Base-by-base conservation (phyloP, 2,797 vertebrate species). In the Knipowitschia caucasica region DNA sequence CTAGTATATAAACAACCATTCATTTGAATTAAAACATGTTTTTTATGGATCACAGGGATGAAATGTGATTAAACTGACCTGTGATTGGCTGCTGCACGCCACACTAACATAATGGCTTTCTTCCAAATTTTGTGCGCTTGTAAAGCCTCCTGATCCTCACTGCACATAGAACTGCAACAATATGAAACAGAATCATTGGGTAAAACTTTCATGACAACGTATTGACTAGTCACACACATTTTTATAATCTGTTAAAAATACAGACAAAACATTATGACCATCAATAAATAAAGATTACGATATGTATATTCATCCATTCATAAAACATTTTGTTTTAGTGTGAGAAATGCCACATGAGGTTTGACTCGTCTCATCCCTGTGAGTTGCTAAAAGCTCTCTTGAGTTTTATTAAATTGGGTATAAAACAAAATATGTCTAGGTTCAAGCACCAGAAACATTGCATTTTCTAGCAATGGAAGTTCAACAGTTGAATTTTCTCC, bases 51-150 rank as follows among this genome's bases (percentile, higher is more conserved):
- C 47, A 47, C 23, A 5, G 14, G 12, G n/a, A 14, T 7, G 21
- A 17, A 47, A 11, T 21, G 6, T 12, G 6, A 11, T 21, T 17
- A 39, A 42, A 50, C 72, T 74, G 53, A 94, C 95, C 95, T 95
- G 85, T 99, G 96, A 92, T 99, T 99, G 76, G 96, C 96, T 56
- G 95, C 95, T 46, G 96, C 96, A 75, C 95, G 92, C 96, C 96
- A 99, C 64, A 99, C 96, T 67, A 99, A 85, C 96, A 99, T 98
- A 67, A 99, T 99, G 59, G 96, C 93, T 85, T 99, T 99, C 84
- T 97, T 98, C 96, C 96, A 98, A 73, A 98, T 98, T 88, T 98
- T 98, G 82, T 98, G 96, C 64, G 96, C 95, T 78, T 99, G 96
- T 72, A 98, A 94, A 0, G 96, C 95, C 77, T 99, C 96, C 76